Base-by-base conservation (phyloP, 2,888 invertebrate genomes). In the Cryptocephalus primarius region DNA sequence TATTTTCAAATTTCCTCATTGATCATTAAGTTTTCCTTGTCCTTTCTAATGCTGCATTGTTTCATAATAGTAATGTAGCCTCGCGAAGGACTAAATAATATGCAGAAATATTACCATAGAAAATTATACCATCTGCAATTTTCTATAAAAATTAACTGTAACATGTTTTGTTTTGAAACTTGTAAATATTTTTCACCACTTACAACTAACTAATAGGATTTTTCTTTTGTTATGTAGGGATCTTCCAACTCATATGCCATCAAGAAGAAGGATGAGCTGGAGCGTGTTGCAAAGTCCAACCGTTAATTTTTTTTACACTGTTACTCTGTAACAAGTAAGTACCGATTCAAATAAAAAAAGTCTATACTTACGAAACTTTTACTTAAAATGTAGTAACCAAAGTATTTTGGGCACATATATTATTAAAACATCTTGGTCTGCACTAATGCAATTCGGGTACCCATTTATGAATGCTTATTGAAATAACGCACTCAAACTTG, bases 261-360 rank as follows among this genome's bases (percentile, higher is more conserved):
- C 76, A 99, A 99, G 80, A 99, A 99, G 83, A 99, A 99, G 77
- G 99, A 99, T 73, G 99, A 99, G 78, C 80, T 99, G 74, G 99
- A 99, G 77, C 92, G 99, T 82, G 99, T 99, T 62, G 99, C 99
- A 70, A 99, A 99, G 77, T 97, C 96, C 74, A 99, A 99, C 83
- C 91, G 99, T 89, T 99, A 97, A 92, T 69, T 61, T 58, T 59
- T 36, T 36, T 36, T 22, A 22, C 22, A 22, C 2, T 22, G 22
- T 22, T 22, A 6, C 22, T 22, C 6, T 22, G 22, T 22, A 22
- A 22, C 22, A 22, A 22, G 22, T 22, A 22, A 22, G 22, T 22
- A 6, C 2, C 2, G 22, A 22, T 22, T 22, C 22, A 22, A 22
- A 22, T 22, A 22, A 22, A 22, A 22, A 22, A 22, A 22, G 2